phyloP scores from a whole-genome alignment of 2,888 invertebrate genomes.

The Helleia helle region DNA sequence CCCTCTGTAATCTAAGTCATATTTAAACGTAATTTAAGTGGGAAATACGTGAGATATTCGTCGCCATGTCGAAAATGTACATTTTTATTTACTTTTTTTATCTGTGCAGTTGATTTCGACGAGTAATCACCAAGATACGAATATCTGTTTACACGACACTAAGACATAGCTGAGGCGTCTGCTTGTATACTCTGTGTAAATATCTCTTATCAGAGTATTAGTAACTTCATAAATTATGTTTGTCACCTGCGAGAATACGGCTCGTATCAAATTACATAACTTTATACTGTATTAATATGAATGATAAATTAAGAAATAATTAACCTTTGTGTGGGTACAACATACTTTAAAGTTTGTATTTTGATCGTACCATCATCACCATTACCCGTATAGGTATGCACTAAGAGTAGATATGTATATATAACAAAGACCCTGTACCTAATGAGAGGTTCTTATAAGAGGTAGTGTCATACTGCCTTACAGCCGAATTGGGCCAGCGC shows the following conservation, averaged over 20 bases:
- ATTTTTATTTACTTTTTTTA: constrained; percentile 56
- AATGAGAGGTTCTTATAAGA: too few species aligned
- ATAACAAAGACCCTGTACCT: too few species aligned
- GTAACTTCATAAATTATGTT: constrained; percentile 73
- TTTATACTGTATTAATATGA: too few species aligned
- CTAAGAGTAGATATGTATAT: too few species aligned
- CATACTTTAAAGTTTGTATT: too few species aligned
- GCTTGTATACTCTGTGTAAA: constrained; percentile 64
- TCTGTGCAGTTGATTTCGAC: constrained; percentile 58
- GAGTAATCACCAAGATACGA: constrained; percentile 60
- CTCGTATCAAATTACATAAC: constrained; percentile 17
- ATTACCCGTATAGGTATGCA: too few species aligned
- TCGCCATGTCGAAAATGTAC: constrained; percentile 33
- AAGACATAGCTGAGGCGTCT: constrained; percentile 62
- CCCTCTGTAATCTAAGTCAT: neutral
- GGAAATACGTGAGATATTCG: constrained; percentile 33
- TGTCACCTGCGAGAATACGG: constrained; percentile 60
- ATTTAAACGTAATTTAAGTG: constrained; percentile 26
- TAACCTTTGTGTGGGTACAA: too few species aligned
- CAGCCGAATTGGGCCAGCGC: too few species aligned
- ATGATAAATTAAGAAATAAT: too few species aligned
- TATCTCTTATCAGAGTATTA: constrained; percentile 67
- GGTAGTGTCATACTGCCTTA: too few species aligned
- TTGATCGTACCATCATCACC: too few species aligned
- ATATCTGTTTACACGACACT: constrained; percentile 62